Conservation (phyloP, 2,888 invertebrate genomes). For the Lucinisca nassula region DNA sequence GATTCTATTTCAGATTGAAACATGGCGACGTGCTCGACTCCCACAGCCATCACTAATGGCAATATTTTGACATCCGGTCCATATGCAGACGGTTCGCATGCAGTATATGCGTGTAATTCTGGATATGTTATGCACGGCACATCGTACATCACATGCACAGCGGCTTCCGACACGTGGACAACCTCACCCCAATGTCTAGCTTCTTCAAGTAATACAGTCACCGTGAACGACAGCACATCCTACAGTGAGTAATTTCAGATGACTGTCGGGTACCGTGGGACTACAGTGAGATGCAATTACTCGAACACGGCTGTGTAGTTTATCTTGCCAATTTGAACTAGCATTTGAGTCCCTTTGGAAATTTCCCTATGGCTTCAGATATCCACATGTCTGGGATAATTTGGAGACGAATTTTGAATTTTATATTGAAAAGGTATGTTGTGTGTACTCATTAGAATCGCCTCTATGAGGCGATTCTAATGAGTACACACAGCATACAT, state of each 20-base stretch:
- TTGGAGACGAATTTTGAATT: too few relatives aligned
- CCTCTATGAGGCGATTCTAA: too few relatives aligned
- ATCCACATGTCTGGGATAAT: too few relatives aligned
- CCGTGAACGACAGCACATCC: background rate
- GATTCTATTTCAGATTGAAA: background rate
- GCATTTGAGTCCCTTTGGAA: too few relatives aligned
- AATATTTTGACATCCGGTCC: slow-evolving; percentile 44
- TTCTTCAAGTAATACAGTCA: background rate
- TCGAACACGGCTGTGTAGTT: too few relatives aligned
- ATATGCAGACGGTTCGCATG: slow-evolving; percentile 36
- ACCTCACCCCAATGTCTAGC: slow-evolving; percentile 15
- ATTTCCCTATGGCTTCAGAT: too few relatives aligned
- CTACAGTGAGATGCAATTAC: too few relatives aligned
- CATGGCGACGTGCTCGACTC: slow-evolving; percentile 24
- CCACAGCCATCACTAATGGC: slow-evolving; percentile 43
- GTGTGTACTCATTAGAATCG: too few relatives aligned
- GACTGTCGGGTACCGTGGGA: too few relatives aligned
- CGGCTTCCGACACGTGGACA: background rate
- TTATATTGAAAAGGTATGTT: too few relatives aligned
- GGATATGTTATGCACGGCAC: slow-evolving; percentile 50
- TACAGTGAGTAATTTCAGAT: slow-evolving; percentile 1
- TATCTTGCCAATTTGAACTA: too few relatives aligned
- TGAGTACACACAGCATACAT: too few relatives aligned
- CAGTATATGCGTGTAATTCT: slow-evolving; percentile 55
- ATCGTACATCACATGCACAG: slow-evolving; percentile 32